Percentiles rank a stretch among this genome's conserved stretches.
These are phyloP conservation scores for Parnassius smintheus DNA, from an alignment of 2,888 invertebrate genomes.

Conservation along the genomic window DNA sequence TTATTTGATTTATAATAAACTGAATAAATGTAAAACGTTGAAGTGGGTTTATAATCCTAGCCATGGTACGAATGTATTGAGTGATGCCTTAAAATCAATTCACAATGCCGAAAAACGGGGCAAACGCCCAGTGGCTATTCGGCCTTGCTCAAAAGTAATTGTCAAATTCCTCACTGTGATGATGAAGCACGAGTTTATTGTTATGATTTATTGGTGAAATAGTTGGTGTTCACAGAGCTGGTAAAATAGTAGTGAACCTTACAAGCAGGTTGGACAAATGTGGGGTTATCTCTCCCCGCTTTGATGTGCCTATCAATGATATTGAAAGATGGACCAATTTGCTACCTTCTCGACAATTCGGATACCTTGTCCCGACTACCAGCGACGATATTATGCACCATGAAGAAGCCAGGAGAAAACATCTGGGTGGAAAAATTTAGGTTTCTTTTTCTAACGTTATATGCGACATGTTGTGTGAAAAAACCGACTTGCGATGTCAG, in stretches of 20 bases:
- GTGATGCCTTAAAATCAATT: constrained; percentile 99
- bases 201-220: too few relatives aligned
- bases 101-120: constrained; percentile 99
- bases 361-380: constrained; percentile 98
- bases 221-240: constrained; percentile 99
- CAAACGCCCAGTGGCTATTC: constrained; percentile 98
- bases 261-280: constrained; percentile 99
- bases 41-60: constrained; percentile 80
- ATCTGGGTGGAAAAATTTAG: constrained; percentile 99
- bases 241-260: constrained; percentile 99
- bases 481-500: too few relatives aligned
- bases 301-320: constrained; percentile 97
- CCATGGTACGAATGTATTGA: constrained; percentile 99
- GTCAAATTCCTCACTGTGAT: constrained; percentile 99
- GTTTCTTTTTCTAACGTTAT: constrained; percentile 96
- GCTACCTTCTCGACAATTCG: constrained; percentile 99
- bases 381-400: constrained; percentile 99
- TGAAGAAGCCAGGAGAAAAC: constrained; percentile 99
- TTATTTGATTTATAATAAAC: too few relatives aligned
- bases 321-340: constrained; percentile 99
- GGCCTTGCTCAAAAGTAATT: constrained; percentile 99
- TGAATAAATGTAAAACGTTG: constrained; percentile 31
- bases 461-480: too few relatives aligned
- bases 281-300: constrained; percentile 98
- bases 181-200: constrained; percentile 99